Evolutionary conservation across 2,888 invertebrate genomes (phyloP), one percentile per base, ranked within the genome.

Genomic region (Caenorhabditis doughertyi): DNA sequence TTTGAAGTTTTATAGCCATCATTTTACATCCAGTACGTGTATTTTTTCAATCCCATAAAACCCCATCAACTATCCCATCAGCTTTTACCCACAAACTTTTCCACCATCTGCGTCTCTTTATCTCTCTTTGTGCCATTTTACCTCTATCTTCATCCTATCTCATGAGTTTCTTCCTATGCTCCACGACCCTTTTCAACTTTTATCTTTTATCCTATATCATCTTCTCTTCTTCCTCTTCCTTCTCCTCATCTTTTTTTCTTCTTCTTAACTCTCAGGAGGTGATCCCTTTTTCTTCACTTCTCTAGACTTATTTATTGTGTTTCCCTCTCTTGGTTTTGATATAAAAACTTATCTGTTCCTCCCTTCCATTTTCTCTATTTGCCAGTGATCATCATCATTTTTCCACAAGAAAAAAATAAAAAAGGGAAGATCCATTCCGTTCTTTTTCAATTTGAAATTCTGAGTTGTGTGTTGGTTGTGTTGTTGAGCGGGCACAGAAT

Each of bases 141-240:
- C 55, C 29, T 32, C 25, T 8, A 3, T 47, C 47, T 47, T 3
- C 39, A 39, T 53, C 27, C 53, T 9, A 39, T 39, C 39, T 39
- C 39, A 32, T 32, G 32, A 32, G 9, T 32, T 32, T 32, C 32
- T 39, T 2, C 13, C 39, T n/a, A n/a, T n/a, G n/a, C 13, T 39
- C 39, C 3, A 39, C 39, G n/a, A n/a, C 25, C 39, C 65, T 47
- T 58, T 65, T 74, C 65, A 74, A 74, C 55, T 74, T 65, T 65
- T 65, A 74, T 74, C 74, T 56, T 56, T 74, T 64, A 74, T 65
- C 64, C 55, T 56, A 16, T 60, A 71, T 58, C 58, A 60, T 51
- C 51, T 2, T 39, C 16, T 9, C 32, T 32, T 32, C 32, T 32
- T 32, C 32, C 32, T 35, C 32, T 32, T 32, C 32, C 32, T 60